Evolutionary conservation across 2,113 vertebrate species (phyloP), one percentile per base, ranked within the genome.

Genomic region (Poeciliopsis prolifica): DNA sequence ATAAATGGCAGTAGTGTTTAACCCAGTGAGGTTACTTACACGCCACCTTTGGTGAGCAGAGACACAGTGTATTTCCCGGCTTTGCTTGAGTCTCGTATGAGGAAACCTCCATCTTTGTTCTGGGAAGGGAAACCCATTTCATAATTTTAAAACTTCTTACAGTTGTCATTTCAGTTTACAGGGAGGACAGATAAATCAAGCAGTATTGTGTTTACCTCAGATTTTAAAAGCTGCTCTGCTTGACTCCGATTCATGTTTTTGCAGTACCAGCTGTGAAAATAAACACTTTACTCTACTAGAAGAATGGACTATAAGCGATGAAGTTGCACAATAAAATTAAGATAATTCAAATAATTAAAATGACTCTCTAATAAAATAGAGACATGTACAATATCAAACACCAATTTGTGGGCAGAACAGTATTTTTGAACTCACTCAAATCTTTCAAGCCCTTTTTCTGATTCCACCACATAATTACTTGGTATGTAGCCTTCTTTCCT

Each of bases 401-500:
- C 0, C 2, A n/a, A 22, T 48, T 31, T 13, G 42, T 19, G 14
- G 19, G 24, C 8, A 26, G 28, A 66, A 71, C 29, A 68, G 8
- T 31, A 31, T 2, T 3, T 0, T 13, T 7, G 60, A 90, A 98
- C 98, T 99, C 89, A 99, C 98, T 98, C 95, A 93, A 95, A 98
- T 91, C 93, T 96, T 92, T 99, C 98, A 82, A 99, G 92, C 71
- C 96, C 96, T 82, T 95, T 96, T 77, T 93, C 93, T 68, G 95
- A 93, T 92, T 98, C 94, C 5, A 95, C 95, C 74, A 99, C 95
- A 35, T 97, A 99, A 91, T 98, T 99, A 88, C 95, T 97, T 69
- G 98, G 98, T 86, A 99, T 97, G 58, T 97, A 99, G 75, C 98
- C 98, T 92, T 99, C 97, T n/a, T 94, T 95, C 80, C 98, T 99